Evolutionary conservation across 1,140 invertebrate species (phyloP), one percentile per base, ranked within the genome.

Genomic region (Hydropsyche tenuis): DNA sequence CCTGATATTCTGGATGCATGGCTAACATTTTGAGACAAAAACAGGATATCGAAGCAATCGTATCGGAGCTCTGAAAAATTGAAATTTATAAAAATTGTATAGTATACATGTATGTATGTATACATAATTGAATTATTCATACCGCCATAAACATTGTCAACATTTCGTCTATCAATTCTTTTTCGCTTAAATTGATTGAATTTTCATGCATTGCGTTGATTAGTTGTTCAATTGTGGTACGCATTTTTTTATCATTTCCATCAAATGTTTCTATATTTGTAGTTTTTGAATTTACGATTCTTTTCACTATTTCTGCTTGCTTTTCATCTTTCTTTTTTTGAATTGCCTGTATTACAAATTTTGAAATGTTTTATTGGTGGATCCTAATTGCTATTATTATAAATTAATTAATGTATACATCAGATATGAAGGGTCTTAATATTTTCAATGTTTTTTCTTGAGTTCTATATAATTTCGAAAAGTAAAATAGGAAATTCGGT

Each of bases 11-110:
- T 4, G 70, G 70, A 46, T 72, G 70, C 70, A 72, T 45, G 0
- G 70, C 53, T 22, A 72, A 23, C 70, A 72, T 72, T 64, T 64
- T 72, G 1, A 72, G 18, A 51, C 53, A 63, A 37, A 72, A 72
- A 7, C 27, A 43, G 1, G 37, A 22, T 23, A 64, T 72, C 6
- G 37, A 46, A 25, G 70, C 70, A 27, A 72, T 72, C 9, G 70
- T 64, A 30, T 72, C 70, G 9, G 70, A 72, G 25, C 70, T 72
- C 70, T 72, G 23, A 23, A 72, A 72, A 62, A 23, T 53, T 12
- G 9, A 56, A 70, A 70, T 30, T 18, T 18, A 30, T 16, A 20
- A 70, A 56, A 18, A 37, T 27, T 63, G 11, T 4, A 3, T 16
- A 63, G 30, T 4, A 3, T 37, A 37, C 30, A 37, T 4, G 9